A percentile compares a stretch with the other conserved stretches of the same genome.
These are phyloP conservation scores for Alethe diademata DNA, from an alignment of 2,113 vertebrate species.

Conservation along the genomic window DNA sequence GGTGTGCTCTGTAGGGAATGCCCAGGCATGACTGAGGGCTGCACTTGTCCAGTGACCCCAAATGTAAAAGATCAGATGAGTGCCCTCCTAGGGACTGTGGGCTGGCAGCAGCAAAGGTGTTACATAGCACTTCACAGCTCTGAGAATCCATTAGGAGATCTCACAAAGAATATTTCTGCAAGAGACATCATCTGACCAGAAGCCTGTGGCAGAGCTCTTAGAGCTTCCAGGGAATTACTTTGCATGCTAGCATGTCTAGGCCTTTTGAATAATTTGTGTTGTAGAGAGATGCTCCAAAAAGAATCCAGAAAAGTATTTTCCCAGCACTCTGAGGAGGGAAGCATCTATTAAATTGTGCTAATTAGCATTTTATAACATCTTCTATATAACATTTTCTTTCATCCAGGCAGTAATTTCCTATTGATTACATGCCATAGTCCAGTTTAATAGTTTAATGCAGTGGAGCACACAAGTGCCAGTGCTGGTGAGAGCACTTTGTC, in stretches of 20 bases:
- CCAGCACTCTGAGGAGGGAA: not conserved
- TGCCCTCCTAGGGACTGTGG: not conserved
- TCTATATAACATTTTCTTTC: not conserved
- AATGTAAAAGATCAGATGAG: not conserved
- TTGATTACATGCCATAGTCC: not conserved
- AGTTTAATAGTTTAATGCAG: not conserved
- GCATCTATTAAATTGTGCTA: not conserved
- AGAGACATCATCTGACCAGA: not conserved
- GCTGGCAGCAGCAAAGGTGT: not conserved
- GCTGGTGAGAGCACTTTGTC: not conserved
- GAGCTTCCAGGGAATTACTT: not conserved
- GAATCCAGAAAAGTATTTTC: not conserved
- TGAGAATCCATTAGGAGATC: not conserved
- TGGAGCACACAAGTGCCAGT: not conserved
- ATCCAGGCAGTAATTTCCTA: not conserved
- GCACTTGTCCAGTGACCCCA: not conserved
- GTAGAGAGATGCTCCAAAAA: not conserved
- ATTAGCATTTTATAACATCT: not conserved
- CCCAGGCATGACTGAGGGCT: not conserved
- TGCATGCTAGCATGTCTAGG: not conserved
- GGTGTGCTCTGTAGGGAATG: not conserved
- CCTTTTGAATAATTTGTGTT: not conserved
- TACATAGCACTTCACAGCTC: not conserved
- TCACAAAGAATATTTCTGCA: not conserved
- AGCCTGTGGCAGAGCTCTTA: not conserved